Percentiles rank a stretch among this genome's conserved stretches.
Conservation (phyloP, 2,888 invertebrate genomes). For the Sepiola atlantica region DNA sequence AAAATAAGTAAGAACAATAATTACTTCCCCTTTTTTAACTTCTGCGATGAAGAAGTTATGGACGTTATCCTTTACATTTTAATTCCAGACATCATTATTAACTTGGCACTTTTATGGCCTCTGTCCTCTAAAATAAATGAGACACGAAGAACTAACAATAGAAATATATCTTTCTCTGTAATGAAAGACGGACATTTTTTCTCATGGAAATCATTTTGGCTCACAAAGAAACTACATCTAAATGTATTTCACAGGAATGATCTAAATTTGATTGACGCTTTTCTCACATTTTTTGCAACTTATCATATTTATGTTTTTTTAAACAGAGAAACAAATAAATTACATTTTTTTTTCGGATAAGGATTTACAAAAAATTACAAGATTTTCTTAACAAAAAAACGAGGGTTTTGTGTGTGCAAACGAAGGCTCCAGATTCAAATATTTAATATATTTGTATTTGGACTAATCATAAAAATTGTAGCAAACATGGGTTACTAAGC, state of each 20-base stretch:
- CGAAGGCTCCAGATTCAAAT: too few relatives aligned
- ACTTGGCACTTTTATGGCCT: not conserved
- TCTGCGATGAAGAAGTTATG: not conserved
- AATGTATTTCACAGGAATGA: not conserved
- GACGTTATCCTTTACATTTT: not conserved
- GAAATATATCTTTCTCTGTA: not conserved
- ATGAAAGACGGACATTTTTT: not conserved
- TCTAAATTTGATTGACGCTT: not conserved
- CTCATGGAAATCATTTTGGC: not conserved
- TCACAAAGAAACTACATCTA: not conserved
- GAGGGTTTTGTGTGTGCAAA: too few relatives aligned
- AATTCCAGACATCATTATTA: not conserved
- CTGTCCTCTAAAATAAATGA: not conserved
- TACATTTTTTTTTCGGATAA: too few relatives aligned
- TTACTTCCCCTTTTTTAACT: not conserved
- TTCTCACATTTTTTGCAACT: too few relatives aligned
- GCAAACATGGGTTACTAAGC: too few relatives aligned
- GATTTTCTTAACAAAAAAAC: too few relatives aligned
- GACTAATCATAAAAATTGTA: too few relatives aligned
- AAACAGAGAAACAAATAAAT: too few relatives aligned
- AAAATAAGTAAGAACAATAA: not conserved
- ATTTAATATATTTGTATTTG: too few relatives aligned
- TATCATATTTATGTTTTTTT: too few relatives aligned
- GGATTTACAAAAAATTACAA: too few relatives aligned
- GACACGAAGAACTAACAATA: not conserved